A percentile compares a stretch with the other conserved stretches of the same genome.
Evolutionary conservation across 2,888 invertebrate genomes (phyloP).

Genomic region (Lottia gigantea): DNA sequence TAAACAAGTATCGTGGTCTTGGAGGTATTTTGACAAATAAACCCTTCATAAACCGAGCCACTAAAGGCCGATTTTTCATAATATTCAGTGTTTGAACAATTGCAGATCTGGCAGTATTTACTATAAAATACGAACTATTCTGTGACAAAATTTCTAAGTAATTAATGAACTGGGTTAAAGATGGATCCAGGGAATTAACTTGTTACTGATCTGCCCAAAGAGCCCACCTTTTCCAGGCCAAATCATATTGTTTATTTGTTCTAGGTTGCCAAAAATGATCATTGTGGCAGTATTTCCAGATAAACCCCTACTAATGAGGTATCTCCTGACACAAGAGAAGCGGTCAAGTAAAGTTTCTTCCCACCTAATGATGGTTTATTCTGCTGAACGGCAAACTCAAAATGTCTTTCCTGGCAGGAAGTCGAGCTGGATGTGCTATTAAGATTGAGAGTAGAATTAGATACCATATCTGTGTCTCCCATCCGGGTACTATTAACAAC

Average conservation of each 20-base stretch:
- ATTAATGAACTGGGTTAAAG: too few relatives aligned
- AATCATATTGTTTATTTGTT: neutral
- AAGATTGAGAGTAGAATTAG: neutral
- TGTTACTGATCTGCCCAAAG: conserved; percentile 14
- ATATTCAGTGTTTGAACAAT: neutral
- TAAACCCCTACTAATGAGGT: neutral
- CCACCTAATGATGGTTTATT: neutral
- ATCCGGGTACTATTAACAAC: neutral
- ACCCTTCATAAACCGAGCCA: too few relatives aligned
- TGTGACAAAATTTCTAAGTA: too few relatives aligned
- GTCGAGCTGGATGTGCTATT: neutral
- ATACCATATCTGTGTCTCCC: neutral
- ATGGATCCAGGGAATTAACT: neutral
- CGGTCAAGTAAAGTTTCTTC: neutral
- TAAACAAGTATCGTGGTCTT: conserved; percentile 23
- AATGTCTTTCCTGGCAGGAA: neutral
- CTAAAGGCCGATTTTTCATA: conserved; percentile 15
- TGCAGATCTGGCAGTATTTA: neutral
- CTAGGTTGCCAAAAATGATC: neutral
- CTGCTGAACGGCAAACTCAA: neutral
- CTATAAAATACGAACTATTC: neutral
- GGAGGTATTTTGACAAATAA: too few relatives aligned
- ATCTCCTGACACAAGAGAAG: neutral
- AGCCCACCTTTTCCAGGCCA: conserved; percentile 19
- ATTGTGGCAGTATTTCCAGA: neutral